Conservation (phyloP, 2,113 vertebrate species). For the Athene cunicularia region DNA sequence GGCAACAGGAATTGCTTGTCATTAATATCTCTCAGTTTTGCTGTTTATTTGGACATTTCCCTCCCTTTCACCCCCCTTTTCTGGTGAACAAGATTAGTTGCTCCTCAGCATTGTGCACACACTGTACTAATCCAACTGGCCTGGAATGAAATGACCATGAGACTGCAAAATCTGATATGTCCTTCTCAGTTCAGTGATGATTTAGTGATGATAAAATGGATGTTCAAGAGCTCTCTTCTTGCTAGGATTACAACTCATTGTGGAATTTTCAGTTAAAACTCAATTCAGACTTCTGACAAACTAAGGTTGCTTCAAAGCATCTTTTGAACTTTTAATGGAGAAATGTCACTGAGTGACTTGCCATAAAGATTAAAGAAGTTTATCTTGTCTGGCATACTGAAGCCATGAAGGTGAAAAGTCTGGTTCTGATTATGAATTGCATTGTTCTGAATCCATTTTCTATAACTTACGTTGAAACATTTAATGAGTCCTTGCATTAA, state of each 20-base stretch:
- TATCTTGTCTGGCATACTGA: not conserved
- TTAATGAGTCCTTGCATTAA: not conserved
- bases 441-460: not conserved
- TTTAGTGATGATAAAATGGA: not conserved
- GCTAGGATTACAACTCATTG: not conserved
- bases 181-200: slow-evolving; percentile 37
- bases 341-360: not conserved
- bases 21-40: not conserved
- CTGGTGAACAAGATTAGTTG: not conserved
- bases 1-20: not conserved
- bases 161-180: not conserved
- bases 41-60: not conserved
- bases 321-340: not conserved
- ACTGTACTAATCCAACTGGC: not conserved
- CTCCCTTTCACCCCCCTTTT: not conserved
- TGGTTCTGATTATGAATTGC: not conserved
- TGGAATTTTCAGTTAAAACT: not conserved
- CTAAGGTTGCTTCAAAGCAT: not conserved
- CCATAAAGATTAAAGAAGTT: not conserved
- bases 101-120: not conserved
- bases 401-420: not conserved
- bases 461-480: not conserved
- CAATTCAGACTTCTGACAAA: not conserved
- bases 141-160: not conserved
- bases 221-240: not conserved